These are phyloP conservation scores for Rhinoptilus africanus DNA, from an alignment of 2,113 vertebrate species.

Conservation along the genomic window DNA sequence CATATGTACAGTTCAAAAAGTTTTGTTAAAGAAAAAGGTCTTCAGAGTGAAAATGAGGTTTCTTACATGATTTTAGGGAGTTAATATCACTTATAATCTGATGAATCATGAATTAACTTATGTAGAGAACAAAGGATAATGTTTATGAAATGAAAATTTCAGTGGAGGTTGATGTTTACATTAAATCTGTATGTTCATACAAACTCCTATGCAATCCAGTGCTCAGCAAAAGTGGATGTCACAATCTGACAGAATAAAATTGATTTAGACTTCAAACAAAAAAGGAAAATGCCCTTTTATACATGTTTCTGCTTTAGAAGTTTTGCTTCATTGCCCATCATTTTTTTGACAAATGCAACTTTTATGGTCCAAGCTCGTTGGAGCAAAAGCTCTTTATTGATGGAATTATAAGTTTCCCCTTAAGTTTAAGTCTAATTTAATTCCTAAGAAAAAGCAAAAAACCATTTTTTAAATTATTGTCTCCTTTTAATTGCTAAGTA, in stretches of 20 bases:
- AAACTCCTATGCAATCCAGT: background rate
- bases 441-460: background rate
- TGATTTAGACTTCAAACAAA: background rate
- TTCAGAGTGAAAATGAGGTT: background rate
- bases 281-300: background rate
- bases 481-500: background rate
- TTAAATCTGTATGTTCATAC: background rate
- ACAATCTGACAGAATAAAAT: background rate
- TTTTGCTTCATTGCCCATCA: background rate
- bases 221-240: background rate
- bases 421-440: background rate
- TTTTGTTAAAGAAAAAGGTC: background rate
- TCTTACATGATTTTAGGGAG: background rate
- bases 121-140: background rate
- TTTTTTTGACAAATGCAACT: background rate
- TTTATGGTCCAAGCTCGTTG: background rate
- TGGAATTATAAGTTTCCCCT: background rate
- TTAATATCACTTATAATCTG: background rate
- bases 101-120: background rate
- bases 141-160: background rate
- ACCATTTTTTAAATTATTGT: background rate
- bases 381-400: background rate
- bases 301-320: background rate
- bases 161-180: background rate
- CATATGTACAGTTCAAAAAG: background rate